phyloP scores from a whole-genome alignment of 2,888 invertebrate genomes.

The Sinotaia quadrata region DNA sequence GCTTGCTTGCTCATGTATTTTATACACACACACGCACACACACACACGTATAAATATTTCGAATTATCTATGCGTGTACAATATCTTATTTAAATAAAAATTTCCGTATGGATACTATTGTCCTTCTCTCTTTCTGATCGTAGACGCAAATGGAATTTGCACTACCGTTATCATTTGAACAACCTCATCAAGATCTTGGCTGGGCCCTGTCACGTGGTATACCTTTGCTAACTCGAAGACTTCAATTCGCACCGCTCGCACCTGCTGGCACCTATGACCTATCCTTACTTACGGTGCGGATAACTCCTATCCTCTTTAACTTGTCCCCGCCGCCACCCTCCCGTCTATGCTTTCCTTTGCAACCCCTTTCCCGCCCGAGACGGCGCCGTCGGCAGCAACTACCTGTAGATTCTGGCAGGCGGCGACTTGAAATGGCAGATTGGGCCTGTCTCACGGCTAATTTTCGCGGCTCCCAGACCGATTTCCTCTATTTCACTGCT shows the following conservation, averaged over 20 bases:
- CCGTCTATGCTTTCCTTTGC: neutral
- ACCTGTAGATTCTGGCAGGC: slow-evolving; percentile 8
- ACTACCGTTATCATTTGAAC: too few relatives aligned
- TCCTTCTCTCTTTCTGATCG: too few relatives aligned
- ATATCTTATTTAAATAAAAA: too few relatives aligned
- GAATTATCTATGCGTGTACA: too few relatives aligned
- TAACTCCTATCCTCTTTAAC: neutral
- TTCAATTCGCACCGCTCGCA: neutral
- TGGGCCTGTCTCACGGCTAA: neutral
- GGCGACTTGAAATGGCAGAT: neutral
- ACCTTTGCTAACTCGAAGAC: neutral
- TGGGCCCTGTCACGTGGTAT: neutral
- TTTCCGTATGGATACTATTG: too few relatives aligned
- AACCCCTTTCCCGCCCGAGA: neutral
- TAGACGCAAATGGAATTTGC: too few relatives aligned
- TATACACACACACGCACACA: too few relatives aligned
- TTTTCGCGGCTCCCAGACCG: slow-evolving; percentile 3
- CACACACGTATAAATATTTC: too few relatives aligned
- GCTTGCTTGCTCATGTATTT: too few relatives aligned
- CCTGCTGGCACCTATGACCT: neutral
- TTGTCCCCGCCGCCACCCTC: too few relatives aligned
- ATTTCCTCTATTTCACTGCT: slow-evolving; percentile 23
- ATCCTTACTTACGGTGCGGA: neutral
- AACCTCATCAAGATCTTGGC: too few relatives aligned
- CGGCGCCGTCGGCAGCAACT: neutral